phyloP scores from a whole-genome alignment of 1,140 invertebrate genomes.

The Epicauta chinensis region DNA sequence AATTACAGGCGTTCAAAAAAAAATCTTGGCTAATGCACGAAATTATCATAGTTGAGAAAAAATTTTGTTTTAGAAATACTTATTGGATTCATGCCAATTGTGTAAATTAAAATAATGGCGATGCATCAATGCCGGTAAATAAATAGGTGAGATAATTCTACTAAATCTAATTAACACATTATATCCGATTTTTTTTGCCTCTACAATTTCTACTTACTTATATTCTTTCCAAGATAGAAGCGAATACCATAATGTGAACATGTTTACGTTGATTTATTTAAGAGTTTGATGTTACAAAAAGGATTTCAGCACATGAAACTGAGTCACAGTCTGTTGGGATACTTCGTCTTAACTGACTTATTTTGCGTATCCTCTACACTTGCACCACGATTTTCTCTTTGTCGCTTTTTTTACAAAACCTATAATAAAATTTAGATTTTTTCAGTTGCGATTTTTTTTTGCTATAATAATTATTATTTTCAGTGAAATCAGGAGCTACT shows the following conservation, averaged over 20 bases:
- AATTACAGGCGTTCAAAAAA: no score
- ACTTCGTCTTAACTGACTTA: constrained; percentile 26
- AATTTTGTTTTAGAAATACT: no score
- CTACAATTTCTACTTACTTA: constrained; percentile 28
- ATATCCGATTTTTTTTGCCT: neutral
- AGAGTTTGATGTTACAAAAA: constrained; percentile 6
- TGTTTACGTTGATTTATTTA: constrained; percentile 16
- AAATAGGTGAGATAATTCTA: neutral
- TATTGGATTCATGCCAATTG: constrained; percentile 6
- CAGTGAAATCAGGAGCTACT: no score
- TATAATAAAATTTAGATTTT: no score
- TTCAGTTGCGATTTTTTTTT: no score
- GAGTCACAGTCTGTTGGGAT: constrained; percentile 12
- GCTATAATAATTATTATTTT: no score
- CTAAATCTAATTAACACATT: neutral
- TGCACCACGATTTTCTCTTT: constrained; percentile 4
- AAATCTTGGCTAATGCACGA: no score
- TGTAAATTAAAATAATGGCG: constrained; percentile 1
- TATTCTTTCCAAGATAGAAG: constrained; percentile 37
- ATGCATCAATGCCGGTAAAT: constrained; percentile 9
- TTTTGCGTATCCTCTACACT: constrained; percentile 17
- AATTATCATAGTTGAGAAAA: no score
- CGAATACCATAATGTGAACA: constrained; percentile 38
- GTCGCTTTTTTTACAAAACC: neutral
- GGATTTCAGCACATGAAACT: constrained; percentile 14